These are phyloP conservation scores for Pachyuromys duprasi DNA, from an alignment of 2,797 vertebrate genomes.

Conservation along the genomic window DNA sequence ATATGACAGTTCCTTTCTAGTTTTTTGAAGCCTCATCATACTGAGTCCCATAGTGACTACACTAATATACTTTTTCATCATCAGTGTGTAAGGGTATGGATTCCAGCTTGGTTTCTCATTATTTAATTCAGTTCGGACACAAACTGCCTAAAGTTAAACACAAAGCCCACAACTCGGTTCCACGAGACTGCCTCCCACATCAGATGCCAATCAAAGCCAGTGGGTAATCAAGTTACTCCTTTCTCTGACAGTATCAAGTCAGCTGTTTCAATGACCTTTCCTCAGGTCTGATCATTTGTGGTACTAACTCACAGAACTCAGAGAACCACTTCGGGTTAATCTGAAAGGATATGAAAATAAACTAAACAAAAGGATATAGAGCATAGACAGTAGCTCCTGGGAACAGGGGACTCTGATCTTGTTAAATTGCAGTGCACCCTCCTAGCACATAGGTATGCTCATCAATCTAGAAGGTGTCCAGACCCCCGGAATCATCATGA, in stretches of 20 bases:
- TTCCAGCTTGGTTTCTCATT: not conserved
- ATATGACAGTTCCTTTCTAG: not conserved
- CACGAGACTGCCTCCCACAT: not conserved
- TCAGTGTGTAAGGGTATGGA: not conserved
- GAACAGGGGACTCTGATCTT: not conserved
- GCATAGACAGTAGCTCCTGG: not conserved
- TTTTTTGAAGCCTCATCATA: not conserved
- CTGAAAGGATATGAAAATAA: not conserved
- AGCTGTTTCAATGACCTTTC: not conserved
- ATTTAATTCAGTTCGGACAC: not conserved
- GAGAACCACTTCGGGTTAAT: not conserved
- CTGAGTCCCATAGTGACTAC: not conserved
- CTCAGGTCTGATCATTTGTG: not conserved
- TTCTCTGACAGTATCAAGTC: not conserved
- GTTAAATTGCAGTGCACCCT: not conserved
- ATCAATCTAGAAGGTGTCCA: not conserved
- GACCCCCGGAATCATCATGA: not conserved
- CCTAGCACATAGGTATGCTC: not conserved
- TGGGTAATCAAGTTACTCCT: not conserved
- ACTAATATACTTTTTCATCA: not conserved
- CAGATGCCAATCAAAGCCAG: not conserved
- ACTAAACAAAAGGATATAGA: not conserved
- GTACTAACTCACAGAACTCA: not conserved
- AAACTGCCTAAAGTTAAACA: not conserved
- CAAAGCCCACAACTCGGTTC: not conserved